Evolutionary conservation across 2,888 invertebrate genomes (phyloP).

Genomic region (Beris chalybata): DNA sequence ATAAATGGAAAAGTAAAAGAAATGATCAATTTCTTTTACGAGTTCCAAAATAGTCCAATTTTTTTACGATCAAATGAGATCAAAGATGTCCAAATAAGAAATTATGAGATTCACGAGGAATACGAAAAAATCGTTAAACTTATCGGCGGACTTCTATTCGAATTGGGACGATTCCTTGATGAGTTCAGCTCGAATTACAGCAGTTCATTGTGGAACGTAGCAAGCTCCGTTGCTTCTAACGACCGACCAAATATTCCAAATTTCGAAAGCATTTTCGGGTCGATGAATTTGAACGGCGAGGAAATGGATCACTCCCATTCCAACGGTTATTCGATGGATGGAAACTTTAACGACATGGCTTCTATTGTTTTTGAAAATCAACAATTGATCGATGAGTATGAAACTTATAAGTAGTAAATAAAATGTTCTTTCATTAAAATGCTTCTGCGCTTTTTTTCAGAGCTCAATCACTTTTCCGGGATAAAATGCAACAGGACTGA

Average conservation of each 20-base stretch:
- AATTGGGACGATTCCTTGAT: background rate
- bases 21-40: slow-evolving; percentile 6
- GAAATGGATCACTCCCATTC: background rate
- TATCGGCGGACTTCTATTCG: background rate
- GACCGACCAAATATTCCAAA: slow-evolving; percentile 17
- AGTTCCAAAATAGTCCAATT: background rate
- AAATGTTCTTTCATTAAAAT: no score
- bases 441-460: no score
- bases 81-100: slow-evolving; percentile 2
- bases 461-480: no score
- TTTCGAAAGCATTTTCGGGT: slow-evolving; percentile 3
- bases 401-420: no score
- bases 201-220: background rate
- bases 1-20: background rate
- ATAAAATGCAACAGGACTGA: no score
- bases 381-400: no score
- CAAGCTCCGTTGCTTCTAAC: background rate
- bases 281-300: background rate
- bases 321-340: no score
- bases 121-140: slow-evolving; percentile 8
- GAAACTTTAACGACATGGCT: no score
- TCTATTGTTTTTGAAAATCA: no score
- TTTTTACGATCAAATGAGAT: slow-evolving; percentile 8
- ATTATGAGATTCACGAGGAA: slow-evolving; percentile 16
- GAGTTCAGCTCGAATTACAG: background rate